Conservation (phyloP, 2,113 vertebrate species). For the Hyaena hyaena region DNA sequence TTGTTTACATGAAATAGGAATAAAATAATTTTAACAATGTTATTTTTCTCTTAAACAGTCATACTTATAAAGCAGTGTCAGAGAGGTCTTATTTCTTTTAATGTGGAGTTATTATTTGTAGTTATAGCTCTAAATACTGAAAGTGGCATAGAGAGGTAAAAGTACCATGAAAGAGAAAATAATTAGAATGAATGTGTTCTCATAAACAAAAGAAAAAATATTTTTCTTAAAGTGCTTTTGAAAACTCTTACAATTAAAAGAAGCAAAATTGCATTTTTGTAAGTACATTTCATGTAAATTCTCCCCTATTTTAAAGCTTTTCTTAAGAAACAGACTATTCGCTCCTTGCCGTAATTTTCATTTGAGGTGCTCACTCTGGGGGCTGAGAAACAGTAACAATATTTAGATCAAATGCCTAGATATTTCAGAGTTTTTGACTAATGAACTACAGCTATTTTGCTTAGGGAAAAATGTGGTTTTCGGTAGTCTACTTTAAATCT, state of each 20-base stretch:
- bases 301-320: not conserved
- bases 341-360: not conserved
- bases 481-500: slow-evolving; percentile 78
- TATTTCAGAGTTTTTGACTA: slow-evolving; percentile 67
- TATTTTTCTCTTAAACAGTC: slow-evolving; percentile 36
- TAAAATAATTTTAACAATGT: slow-evolving; percentile 39
- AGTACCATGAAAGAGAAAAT: not conserved
- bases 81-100: not conserved
- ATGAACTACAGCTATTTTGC: slow-evolving; percentile 66
- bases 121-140: slow-evolving; percentile 3
- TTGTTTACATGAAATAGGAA: slow-evolving; percentile 45
- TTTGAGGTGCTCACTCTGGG: not conserved
- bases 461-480: slow-evolving; percentile 64
- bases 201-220: not conserved
- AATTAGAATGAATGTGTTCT: slow-evolving; percentile 34
- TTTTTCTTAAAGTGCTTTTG: not conserved
- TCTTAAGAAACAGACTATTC: slow-evolving; percentile 18
- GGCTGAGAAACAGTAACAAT: slow-evolving; percentile 35
- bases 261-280: slow-evolving; percentile 48
- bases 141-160: not conserved
- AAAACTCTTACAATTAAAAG: slow-evolving; percentile 23
- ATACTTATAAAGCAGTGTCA: not conserved
- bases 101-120: not conserved
- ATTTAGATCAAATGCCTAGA: not conserved
- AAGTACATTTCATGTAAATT: not conserved